A percentile compares a stretch with the other conserved stretches of the same genome.
Evolutionary conservation across 2,797 vertebrate species (phyloP).

Genomic region (Staurois parvus): DNA sequence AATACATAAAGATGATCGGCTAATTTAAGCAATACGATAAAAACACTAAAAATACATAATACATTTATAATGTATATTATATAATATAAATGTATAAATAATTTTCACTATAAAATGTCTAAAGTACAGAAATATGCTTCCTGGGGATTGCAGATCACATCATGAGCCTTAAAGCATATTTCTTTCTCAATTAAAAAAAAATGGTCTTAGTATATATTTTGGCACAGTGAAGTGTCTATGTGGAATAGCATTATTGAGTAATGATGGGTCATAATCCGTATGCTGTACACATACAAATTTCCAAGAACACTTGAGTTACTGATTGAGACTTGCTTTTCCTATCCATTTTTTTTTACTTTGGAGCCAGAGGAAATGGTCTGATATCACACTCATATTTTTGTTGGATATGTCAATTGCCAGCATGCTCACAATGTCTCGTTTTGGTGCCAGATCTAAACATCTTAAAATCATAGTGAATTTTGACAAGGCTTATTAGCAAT

Average conservation of each 20-base stretch:
- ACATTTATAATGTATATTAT: no score
- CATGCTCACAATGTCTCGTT: slow-evolving; percentile 54
- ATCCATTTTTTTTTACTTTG: slow-evolving; percentile 12
- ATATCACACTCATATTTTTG: slow-evolving; percentile 51
- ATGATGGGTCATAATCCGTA: slow-evolving; percentile 25
- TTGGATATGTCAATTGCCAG: slow-evolving; percentile 48
- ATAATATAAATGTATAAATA: no score
- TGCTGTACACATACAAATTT: slow-evolving; percentile 23
- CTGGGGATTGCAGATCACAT: not conserved
- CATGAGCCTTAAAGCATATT: not conserved
- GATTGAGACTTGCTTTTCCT: slow-evolving; percentile 7
- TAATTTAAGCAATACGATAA: no score
- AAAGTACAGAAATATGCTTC: not conserved
- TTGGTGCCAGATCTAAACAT: slow-evolving; percentile 41
- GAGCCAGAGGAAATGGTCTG: slow-evolving; percentile 50
- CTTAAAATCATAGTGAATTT: slow-evolving; percentile 20
- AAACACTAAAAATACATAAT: no score
- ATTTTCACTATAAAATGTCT: no score
- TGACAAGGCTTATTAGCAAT: slow-evolving; percentile 33
- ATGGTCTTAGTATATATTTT: not conserved
- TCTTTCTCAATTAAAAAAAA: not conserved
- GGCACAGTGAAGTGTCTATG: slow-evolving; percentile 1
- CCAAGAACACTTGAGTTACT: slow-evolving; percentile 42
- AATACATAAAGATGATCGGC: no score
- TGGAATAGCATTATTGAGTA: slow-evolving; percentile 37